phyloP scores from a whole-genome alignment of 2,113 vertebrate species.

The Myrmecophaga tridactyla region DNA sequence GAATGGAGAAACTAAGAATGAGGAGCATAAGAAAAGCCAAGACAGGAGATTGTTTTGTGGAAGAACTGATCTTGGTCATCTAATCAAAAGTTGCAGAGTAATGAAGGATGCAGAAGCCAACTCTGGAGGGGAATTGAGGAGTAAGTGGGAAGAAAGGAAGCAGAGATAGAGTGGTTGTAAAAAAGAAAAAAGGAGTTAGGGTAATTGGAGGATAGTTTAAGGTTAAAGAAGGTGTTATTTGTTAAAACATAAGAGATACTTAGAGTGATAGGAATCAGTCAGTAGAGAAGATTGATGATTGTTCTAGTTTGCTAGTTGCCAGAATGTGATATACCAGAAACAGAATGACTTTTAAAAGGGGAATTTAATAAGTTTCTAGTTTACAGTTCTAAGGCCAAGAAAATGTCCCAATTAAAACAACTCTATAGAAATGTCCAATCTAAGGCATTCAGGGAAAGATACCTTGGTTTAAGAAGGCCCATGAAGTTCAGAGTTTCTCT shows the following conservation, averaged over 20 bases:
- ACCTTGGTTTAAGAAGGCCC: no score
- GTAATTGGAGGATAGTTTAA: neutral
- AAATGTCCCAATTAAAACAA: no score
- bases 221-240: neutral
- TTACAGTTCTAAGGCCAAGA: no score
- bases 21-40: neutral
- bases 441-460: no score
- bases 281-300: neutral
- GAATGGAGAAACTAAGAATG: neutral
- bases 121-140: neutral
- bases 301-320: no score
- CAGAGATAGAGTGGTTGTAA: neutral
- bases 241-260: neutral
- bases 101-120: neutral
- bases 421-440: no score
- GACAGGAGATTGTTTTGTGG: neutral
- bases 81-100: neutral
- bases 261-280: neutral
- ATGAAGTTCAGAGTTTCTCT: no score
- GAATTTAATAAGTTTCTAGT: no score
- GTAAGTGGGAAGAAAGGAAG: neutral
- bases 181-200: neutral
- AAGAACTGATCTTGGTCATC: neutral
- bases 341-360: no score
- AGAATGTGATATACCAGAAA: no score